Evolutionary conservation across 2,888 invertebrate species (phyloP).

Genomic region (Habroteleia sp.): DNA sequence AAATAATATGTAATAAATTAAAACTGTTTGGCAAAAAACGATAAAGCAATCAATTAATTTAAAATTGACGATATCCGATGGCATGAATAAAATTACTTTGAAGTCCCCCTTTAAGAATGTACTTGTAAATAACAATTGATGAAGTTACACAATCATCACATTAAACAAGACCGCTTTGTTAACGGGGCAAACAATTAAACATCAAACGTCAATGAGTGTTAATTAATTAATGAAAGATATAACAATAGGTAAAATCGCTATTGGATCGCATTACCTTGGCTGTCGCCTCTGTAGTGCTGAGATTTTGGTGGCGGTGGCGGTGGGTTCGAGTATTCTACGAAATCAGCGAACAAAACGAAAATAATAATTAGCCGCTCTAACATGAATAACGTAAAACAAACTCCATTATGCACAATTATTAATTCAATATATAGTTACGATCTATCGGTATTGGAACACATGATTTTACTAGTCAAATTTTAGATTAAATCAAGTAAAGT

Average conservation of each 20-base stretch:
- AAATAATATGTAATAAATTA: not conserved
- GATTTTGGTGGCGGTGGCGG: conserved; percentile 80
- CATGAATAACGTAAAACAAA: conserved; percentile 37
- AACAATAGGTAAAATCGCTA: conserved; percentile 48
- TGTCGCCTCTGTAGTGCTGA: conserved; percentile 79
- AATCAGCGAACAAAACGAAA: conserved; percentile 70
- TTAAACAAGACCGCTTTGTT: conserved; percentile 40
- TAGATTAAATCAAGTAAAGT: not conserved
- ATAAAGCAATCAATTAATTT: not conserved
- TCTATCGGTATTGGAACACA: conserved; percentile 73
- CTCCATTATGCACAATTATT: conserved; percentile 30
- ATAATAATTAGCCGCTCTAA: conserved; percentile 72
- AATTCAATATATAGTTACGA: conserved; percentile 52
- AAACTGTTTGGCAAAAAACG: conserved; percentile 1
- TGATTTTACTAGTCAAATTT: not conserved
- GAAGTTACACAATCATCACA: conserved; percentile 25
- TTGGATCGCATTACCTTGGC: conserved; percentile 77
- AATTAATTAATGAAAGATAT: conserved; percentile 45
- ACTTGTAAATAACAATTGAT: conserved; percentile 36
- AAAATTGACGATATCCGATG: conserved; percentile 28
- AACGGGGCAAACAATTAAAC: conserved; percentile 30
- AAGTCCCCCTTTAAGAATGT: conserved; percentile 44
- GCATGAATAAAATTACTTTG: conserved; percentile 11
- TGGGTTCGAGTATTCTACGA: conserved; percentile 80
- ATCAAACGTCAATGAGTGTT: conserved; percentile 31